These are phyloP conservation scores for Thunnus maccoyii DNA, from an alignment of 2,113 vertebrate genomes.

Conservation along the genomic window DNA sequence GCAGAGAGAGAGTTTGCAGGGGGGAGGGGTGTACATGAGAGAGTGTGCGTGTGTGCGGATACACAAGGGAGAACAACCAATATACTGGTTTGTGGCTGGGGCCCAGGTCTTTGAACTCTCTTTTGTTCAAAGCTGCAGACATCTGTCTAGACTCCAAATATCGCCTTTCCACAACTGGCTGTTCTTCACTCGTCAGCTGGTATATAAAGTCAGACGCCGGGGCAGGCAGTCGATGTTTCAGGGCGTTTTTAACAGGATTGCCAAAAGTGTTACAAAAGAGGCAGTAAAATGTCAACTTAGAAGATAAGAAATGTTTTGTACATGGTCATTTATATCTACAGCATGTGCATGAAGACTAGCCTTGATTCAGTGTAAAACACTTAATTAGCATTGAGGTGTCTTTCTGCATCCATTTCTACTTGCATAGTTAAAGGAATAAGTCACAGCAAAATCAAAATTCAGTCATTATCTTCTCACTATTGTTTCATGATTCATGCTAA, in stretches of 20 bases:
- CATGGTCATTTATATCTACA: not conserved
- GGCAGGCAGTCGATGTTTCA: conserved; percentile 5
- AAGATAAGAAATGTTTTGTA: conserved; percentile 11
- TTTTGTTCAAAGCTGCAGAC: conserved; percentile 74
- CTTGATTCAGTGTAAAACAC: not conserved
- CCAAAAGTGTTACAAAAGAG: not conserved
- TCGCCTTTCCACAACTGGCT: conserved; percentile 53
- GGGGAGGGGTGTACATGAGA: conserved; percentile 37
- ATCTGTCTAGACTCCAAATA: conserved; percentile 71
- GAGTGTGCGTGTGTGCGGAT: conserved; percentile 3
- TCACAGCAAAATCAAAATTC: not conserved
- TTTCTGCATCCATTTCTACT: too few species aligned
- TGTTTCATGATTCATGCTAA: not conserved
- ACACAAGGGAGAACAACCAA: conserved; percentile 38
- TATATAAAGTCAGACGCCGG: conserved; percentile 17
- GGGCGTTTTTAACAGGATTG: not conserved
- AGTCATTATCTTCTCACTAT: not conserved
- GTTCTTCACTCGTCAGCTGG: conserved; percentile 47
- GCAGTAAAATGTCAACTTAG: not conserved
- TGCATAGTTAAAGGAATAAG: conserved; percentile 3
- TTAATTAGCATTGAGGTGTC: too few species aligned
- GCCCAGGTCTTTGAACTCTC: conserved; percentile 69
- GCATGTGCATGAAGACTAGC: not conserved
- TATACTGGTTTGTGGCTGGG: conserved; percentile 56
- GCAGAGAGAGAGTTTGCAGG: not conserved